Percentiles rank a stretch among this genome's conserved stretches.
phyloP scores from a whole-genome alignment of 2,888 invertebrate species.

The Drosophila cracens region DNA sequence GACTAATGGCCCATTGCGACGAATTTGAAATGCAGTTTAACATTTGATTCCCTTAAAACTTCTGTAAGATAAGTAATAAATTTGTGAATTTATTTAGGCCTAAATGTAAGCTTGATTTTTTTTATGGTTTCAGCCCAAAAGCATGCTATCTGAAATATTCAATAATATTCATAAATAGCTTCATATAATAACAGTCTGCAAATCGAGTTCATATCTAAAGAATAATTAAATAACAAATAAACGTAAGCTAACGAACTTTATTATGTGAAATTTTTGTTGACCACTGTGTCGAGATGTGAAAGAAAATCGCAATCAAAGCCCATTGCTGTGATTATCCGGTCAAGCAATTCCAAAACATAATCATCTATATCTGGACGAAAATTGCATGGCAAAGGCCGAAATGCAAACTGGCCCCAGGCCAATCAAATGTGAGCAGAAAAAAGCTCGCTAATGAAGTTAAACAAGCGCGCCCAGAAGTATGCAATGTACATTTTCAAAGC shows the following conservation, averaged over 20 bases:
- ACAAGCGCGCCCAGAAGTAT: slow-evolving; percentile 40
- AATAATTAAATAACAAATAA: background rate
- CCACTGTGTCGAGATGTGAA: slow-evolving; percentile 36
- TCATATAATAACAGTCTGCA: background rate
- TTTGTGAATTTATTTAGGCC: background rate
- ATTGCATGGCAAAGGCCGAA: slow-evolving; percentile 41
- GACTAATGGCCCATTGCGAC: slow-evolving; percentile 57
- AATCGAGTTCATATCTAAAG: background rate
- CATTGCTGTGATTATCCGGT: slow-evolving; percentile 79
- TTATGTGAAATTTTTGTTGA: background rate
- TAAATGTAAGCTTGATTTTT: background rate
- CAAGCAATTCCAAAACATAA: slow-evolving; percentile 59
- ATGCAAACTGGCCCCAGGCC: slow-evolving; percentile 31
- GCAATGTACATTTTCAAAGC: slow-evolving; percentile 47
- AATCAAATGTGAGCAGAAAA: slow-evolving; percentile 33
- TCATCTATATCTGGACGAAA: slow-evolving; percentile 26
- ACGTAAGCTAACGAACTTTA: background rate
- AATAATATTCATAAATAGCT: background rate
- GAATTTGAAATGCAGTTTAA: background rate
- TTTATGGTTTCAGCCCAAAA: background rate
- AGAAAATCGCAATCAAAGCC: slow-evolving; percentile 41
- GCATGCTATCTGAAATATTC: background rate
- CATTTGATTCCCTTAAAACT: background rate
- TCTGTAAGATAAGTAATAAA: background rate
- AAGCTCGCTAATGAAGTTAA: slow-evolving; percentile 68